Evolutionary conservation across 2,113 vertebrate genomes (phyloP).

Genomic region (Toxotes jaculatrix): DNA sequence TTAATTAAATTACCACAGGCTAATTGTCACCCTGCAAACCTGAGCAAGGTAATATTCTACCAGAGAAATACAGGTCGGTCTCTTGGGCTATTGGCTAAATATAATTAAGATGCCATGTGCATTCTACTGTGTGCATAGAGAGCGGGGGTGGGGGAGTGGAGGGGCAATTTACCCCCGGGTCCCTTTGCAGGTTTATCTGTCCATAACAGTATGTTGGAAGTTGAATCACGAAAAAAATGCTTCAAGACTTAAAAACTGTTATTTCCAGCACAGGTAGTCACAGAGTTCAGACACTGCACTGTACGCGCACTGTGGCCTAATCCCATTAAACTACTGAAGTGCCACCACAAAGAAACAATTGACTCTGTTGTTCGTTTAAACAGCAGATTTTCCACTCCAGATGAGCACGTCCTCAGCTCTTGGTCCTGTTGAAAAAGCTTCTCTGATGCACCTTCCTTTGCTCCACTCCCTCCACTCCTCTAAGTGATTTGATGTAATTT

Average conservation of each 20-base stretch:
- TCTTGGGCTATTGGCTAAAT: neutral
- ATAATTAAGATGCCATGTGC: conserved; percentile 1
- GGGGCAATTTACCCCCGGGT: neutral
- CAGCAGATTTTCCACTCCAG: conserved; percentile 10
- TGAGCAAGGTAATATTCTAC: too few species aligned
- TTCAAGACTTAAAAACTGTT: neutral
- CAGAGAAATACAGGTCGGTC: neutral
- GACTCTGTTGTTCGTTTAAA: conserved; percentile 23
- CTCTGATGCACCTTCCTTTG: conserved; percentile 33
- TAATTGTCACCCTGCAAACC: neutral
- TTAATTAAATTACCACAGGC: neutral
- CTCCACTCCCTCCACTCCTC: neutral
- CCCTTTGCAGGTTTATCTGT: neutral
- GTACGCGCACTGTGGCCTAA: neutral
- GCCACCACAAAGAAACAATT: conserved; percentile 22
- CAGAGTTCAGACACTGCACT: neutral
- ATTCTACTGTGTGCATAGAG: neutral
- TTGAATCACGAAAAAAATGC: neutral
- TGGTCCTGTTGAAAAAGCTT: conserved; percentile 1
- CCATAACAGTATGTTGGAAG: neutral
- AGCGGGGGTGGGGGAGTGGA: too few species aligned
- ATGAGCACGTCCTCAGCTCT: conserved; percentile 17
- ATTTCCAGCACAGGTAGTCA: neutral
- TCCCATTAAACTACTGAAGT: conserved; percentile 19
- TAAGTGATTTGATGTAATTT: conserved; percentile 46